Percentiles rank a stretch among this genome's conserved stretches.
Conservation (phyloP, 2,113 vertebrate genomes). For the Terrapene triunguis region DNA sequence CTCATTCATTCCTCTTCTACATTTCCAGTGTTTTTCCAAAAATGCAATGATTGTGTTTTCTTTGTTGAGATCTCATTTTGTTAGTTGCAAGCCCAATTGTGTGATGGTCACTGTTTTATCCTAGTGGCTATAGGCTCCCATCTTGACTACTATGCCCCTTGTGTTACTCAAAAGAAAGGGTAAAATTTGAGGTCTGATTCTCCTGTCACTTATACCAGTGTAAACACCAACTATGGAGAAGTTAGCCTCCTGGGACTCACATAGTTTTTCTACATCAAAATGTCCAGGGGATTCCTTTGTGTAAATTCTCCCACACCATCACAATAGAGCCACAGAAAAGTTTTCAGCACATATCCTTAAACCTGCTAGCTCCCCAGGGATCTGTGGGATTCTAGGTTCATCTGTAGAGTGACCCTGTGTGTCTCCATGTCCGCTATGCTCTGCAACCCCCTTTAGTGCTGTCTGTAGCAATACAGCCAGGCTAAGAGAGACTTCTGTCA, state of each 20-base stretch:
- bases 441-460: background rate
- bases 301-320: background rate
- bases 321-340: rapidly evolving
- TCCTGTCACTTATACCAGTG: background rate
- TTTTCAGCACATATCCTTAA: background rate
- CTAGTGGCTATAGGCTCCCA: background rate
- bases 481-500: rapidly evolving
- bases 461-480: rapidly evolving
- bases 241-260: no score
- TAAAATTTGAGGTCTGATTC: background rate
- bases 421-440: background rate
- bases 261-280: background rate
- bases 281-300: background rate
- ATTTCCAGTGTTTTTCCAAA: background rate
- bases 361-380: background rate
- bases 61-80: background rate
- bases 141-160: background rate
- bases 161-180: background rate
- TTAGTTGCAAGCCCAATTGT: background rate
- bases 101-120: background rate
- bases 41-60: background rate
- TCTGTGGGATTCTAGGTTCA: background rate
- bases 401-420: background rate
- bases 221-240: background rate
- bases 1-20: background rate